These are phyloP conservation scores for Coelinius sp. DNA, from an alignment of 2,888 invertebrate species.

Conservation along the genomic window DNA sequence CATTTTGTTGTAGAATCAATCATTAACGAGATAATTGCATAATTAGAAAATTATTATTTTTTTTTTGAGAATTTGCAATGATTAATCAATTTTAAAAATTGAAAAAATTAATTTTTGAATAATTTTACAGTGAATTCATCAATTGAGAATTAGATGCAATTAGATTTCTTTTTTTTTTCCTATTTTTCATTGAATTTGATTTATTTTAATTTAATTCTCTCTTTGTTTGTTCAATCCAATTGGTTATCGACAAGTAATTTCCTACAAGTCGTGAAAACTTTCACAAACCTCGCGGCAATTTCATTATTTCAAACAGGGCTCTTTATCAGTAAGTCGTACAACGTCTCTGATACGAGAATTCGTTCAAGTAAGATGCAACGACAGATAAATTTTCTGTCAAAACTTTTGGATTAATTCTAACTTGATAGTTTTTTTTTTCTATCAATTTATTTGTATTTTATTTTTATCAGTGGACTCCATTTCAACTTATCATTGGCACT, in stretches of 20 bases:
- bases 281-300: not conserved
- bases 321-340: constrained; percentile 16
- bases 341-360: constrained; percentile 17
- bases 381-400: constrained; percentile 7
- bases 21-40: not conserved
- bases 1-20: not conserved
- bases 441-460: not conserved
- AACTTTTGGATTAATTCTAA: constrained; percentile 15
- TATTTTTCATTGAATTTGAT: not conserved
- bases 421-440: not conserved
- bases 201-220: not conserved
- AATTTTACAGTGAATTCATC: no score
- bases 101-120: no score
- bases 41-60: not conserved
- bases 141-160: no score
- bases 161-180: not conserved
- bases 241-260: constrained; percentile 24
- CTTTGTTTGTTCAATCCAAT: constrained; percentile 18
- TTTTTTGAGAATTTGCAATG: not conserved
- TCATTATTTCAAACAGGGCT: constrained; percentile 24
- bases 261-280: constrained; percentile 2
- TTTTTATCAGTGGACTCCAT: not conserved
- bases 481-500: not conserved
- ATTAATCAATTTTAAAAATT: not conserved
- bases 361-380: not conserved